Percentiles rank a stretch among this genome's conserved stretches.
phyloP scores from a whole-genome alignment of 2,797 vertebrate genomes.

The Cetoscarus ocellatus region DNA sequence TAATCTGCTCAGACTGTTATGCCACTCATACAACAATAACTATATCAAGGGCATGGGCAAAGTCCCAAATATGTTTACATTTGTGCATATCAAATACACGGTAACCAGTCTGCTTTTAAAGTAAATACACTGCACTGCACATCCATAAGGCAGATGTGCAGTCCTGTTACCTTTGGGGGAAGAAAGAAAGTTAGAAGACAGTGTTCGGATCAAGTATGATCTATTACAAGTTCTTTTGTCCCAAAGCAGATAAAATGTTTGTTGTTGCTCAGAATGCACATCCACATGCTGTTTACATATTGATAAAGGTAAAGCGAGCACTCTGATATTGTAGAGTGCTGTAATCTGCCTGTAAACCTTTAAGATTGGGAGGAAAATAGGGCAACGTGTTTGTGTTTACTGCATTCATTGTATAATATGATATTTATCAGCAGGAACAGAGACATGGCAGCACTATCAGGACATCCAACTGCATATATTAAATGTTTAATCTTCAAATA shows the following conservation, averaged over 20 bases:
- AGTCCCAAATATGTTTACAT: conserved; percentile 62
- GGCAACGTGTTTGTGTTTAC: neutral
- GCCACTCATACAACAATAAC: conserved; percentile 51
- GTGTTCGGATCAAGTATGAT: conserved; percentile 14
- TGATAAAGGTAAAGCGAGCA: conserved; percentile 30
- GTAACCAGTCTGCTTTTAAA: conserved; percentile 43
- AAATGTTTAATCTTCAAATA: conserved; percentile 24
- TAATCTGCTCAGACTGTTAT: conserved; percentile 70
- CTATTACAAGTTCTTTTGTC: neutral
- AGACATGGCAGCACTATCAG: conserved; percentile 18
- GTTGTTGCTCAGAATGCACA: neutral
- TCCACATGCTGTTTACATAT: conserved; percentile 19
- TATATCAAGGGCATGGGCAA: conserved; percentile 69
- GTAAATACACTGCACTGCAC: conserved; percentile 32
- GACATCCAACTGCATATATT: conserved; percentile 24
- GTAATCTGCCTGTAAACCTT: conserved; percentile 9
- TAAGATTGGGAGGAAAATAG: neutral
- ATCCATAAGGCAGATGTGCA: neutral
- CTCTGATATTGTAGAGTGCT: neutral
- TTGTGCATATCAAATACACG: conserved; percentile 60
- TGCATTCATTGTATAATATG: neutral
- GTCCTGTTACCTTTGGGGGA: conserved; percentile 9
- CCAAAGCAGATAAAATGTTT: conserved; percentile 12
- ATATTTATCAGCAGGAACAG: conserved; percentile 16
- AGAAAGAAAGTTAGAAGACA: neutral